Evolutionary conservation across 2,113 vertebrate genomes (phyloP).

Genomic region (Nesoenas mayeri): DNA sequence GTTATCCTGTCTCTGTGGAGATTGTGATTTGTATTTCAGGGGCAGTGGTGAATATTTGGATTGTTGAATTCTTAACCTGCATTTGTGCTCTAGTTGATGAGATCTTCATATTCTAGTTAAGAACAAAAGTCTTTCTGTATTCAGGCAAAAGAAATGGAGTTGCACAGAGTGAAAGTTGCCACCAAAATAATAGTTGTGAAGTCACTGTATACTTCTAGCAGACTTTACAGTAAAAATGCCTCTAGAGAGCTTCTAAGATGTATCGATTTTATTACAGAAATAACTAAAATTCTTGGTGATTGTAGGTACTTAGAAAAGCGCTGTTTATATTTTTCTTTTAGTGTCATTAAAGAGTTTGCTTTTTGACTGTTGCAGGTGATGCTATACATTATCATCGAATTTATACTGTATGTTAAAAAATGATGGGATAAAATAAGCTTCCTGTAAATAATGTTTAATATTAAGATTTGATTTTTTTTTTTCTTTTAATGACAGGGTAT

Average conservation of each 20-base stretch:
- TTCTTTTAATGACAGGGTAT: slow-evolving; percentile 71
- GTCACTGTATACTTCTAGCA: background rate
- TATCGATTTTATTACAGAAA: background rate
- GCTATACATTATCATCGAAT: background rate
- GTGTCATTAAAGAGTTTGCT: background rate
- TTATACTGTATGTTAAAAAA: background rate
- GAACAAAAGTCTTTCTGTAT: background rate
- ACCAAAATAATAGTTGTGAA: background rate
- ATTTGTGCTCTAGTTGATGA: background rate
- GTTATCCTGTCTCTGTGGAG: background rate
- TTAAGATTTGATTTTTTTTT: background rate
- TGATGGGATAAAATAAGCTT: background rate
- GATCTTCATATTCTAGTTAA: background rate
- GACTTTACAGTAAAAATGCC: background rate
- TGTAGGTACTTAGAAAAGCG: background rate
- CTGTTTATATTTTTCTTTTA: background rate
- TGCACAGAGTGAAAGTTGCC: background rate
- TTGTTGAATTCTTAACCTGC: background rate
- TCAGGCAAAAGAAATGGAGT: background rate
- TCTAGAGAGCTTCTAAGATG: background rate
- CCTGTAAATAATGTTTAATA: background rate
- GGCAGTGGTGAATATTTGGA: background rate
- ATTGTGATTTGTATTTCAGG: background rate
- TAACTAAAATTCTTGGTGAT: background rate
- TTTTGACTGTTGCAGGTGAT: background rate